These are phyloP conservation scores for Luscinia megarhynchos DNA, from an alignment of 2,797 vertebrate genomes.

Conservation along the genomic window DNA sequence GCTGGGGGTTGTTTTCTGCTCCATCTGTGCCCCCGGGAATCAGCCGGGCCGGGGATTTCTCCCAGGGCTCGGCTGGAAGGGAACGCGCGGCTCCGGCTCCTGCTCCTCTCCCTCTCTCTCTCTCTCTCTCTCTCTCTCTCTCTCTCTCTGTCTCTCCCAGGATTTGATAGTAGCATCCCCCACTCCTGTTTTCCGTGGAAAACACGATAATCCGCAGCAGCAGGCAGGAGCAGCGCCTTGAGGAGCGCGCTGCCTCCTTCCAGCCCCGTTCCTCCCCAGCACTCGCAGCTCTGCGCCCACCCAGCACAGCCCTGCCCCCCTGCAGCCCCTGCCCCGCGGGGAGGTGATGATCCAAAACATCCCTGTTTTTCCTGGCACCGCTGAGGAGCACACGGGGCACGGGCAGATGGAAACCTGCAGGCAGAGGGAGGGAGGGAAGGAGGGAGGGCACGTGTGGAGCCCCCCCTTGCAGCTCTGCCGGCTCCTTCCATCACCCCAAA, in stretches of 20 bases:
- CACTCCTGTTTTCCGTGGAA: slow-evolving; percentile 40
- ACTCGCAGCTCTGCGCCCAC: background rate
- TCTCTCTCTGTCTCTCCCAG: background rate
- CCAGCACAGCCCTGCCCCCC: background rate
- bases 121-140: background rate
- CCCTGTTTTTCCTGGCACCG: background rate
- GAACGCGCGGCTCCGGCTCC: background rate
- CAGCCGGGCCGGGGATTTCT: background rate
- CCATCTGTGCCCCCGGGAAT: background rate
- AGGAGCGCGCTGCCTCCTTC: slow-evolving; percentile 14
- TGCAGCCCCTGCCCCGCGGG: background rate
- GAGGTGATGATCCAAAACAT: background rate
- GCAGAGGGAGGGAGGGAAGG: background rate
- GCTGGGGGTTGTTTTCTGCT: background rate
- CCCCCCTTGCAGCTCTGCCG: background rate
- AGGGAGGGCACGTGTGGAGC: fast-evolving
- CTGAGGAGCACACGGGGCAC: background rate
- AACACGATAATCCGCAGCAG: slow-evolving; percentile 17
- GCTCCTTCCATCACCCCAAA: background rate
- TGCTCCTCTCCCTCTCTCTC: background rate
- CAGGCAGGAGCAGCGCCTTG: background rate
- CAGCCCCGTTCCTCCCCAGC: background rate
- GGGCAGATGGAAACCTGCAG: background rate
- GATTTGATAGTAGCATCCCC: slow-evolving; percentile 17
- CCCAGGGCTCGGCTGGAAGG: background rate